Conservation (phyloP, 2,888 invertebrate genomes). For the Coelopa pilipes region DNA sequence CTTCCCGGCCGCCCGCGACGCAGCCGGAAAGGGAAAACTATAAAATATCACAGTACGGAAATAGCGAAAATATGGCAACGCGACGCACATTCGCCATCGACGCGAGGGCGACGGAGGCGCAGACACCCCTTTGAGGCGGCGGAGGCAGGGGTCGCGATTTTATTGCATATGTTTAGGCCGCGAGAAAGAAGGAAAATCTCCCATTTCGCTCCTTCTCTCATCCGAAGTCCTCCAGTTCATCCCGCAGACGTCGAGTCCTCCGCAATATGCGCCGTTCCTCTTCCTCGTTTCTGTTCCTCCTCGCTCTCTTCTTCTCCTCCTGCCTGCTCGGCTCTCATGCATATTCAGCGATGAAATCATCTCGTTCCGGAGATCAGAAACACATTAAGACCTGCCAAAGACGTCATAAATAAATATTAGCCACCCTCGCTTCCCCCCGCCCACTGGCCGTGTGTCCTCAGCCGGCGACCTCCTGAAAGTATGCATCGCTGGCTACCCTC, state of each 20-base stretch:
- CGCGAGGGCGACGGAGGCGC: neutral
- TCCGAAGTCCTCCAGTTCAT: too few species aligned
- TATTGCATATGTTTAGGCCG: too few species aligned
- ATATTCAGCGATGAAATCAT: constrained; percentile 2
- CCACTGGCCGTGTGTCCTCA: too few species aligned
- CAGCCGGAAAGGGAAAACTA: neutral
- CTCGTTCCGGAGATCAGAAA: constrained; percentile 13
- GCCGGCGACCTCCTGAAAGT: neutral
- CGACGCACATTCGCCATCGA: neutral
- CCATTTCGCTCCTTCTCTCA: neutral
- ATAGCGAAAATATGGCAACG: neutral
- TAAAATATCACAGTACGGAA: constrained; percentile 10
- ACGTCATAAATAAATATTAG: constrained; percentile 46
- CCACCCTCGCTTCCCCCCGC: neutral
- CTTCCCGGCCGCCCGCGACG: neutral
- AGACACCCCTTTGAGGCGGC: neutral
- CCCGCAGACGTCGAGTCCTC: too few species aligned
- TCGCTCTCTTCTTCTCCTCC: too few species aligned
- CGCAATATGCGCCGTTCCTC: too few species aligned
- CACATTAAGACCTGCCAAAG: constrained; percentile 31
- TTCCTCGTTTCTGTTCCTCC: too few species aligned
- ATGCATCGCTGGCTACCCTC: neutral
- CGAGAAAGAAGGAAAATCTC: too few species aligned
- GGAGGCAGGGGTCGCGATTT: neutral
- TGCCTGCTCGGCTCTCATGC: neutral